Evolutionary conservation across 2,113 vertebrate genomes (phyloP).

Genomic region (Pseudorectes ferrugineus): DNA sequence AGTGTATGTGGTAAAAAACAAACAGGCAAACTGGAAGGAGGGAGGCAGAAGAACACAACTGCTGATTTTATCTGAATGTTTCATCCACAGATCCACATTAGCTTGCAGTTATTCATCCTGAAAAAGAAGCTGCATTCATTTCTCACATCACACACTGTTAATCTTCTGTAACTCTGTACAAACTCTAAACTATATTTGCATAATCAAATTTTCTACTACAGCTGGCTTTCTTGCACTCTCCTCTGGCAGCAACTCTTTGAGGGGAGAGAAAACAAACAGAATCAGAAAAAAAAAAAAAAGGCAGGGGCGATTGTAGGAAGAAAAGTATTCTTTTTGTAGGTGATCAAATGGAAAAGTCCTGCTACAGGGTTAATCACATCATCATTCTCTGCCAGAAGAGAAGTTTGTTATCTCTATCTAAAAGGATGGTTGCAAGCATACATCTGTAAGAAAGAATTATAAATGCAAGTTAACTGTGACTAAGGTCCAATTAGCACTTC

Average conservation of each 20-base stretch:
- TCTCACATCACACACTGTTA: not conserved
- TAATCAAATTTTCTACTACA: constrained; percentile 39
- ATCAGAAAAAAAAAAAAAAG: not conserved
- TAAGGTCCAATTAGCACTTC: not conserved
- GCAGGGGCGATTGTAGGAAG: not conserved
- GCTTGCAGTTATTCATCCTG: not conserved
- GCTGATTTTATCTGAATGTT: not conserved
- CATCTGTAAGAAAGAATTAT: not conserved
- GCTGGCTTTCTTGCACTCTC: not conserved
- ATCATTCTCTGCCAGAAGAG: not conserved
- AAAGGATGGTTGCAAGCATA: not conserved
- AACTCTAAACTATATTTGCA: constrained; percentile 10
- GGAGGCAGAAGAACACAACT: not conserved
- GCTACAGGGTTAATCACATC: not conserved
- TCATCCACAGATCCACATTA: not conserved
- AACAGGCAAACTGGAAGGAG: not conserved
- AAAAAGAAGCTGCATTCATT: constrained; percentile 7
- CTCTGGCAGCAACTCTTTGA: not conserved
- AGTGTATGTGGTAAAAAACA: not conserved
- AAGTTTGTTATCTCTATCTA: not conserved
- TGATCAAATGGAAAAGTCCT: not conserved
- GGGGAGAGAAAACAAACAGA: not conserved
- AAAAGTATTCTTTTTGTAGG: not conserved
- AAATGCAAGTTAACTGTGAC: not conserved
- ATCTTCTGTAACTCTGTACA: not conserved